Base-by-base conservation (phyloP, 1,140 invertebrate genomes). In the Penaeus japonicus region DNA sequence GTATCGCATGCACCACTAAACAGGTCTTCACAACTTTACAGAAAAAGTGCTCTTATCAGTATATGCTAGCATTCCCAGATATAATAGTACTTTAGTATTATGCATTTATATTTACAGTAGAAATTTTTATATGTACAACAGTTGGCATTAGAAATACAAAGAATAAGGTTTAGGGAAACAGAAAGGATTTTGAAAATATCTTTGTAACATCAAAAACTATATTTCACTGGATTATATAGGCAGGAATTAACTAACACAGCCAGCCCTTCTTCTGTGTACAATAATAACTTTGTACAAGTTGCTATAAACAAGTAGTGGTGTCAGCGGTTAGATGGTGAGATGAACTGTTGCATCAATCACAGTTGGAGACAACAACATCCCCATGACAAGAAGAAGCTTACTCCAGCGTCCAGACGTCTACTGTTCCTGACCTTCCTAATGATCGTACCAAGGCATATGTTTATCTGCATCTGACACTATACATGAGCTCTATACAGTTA, bases 121-220 rank as follows among this genome's bases (percentile, higher is more conserved):
- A 87, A 87, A 87, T 80, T 87, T 87, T 81, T 59, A 32, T 78
- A 35, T 20, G 47, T 84, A 79, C 81, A 57, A 87, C 57, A 87
- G 22, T 47, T 80, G 77, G 53, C 47, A 57, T 88, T 77, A 83
- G 80, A 88, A 83, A 83, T 88, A 88, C 87, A 88, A 88, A 88
- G 81, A 83, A 83, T 83, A 77, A 83, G 80, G 77, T 73, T 82
- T 84, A 88, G 81, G 70, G 78, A 87, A 88, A 88, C 87, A 88
- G 78, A 87, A 83, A 73, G 65, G 81, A 88, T 88, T 88, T 88
- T 88, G 87, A 88, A 88, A 88, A 88, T 88, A 88, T 88, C 70
- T 88, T 79, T 88, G 54, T 88, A 88, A 83, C 81, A 88, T 78
- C 77, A 83, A 88, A 88, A 88, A 83, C 87, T 88, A 88, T 83